phyloP scores from a whole-genome alignment of 2,113 vertebrate genomes.

The Prinia subflava region DNA sequence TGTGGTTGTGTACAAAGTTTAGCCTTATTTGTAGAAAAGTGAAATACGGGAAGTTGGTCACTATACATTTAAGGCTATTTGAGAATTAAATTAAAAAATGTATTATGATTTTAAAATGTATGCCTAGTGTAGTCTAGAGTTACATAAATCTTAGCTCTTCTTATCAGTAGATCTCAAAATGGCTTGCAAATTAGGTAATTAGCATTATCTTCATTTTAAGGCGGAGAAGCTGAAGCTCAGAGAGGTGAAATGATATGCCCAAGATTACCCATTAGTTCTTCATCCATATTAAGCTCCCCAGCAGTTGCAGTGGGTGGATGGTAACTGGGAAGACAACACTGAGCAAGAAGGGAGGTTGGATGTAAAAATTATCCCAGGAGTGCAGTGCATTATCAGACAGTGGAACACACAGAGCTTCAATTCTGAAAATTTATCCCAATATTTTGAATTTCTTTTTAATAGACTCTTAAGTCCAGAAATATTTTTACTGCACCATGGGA shows the following conservation, averaged over 20 bases:
- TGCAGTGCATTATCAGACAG: background rate
- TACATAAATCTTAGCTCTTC: background rate
- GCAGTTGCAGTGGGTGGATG: background rate
- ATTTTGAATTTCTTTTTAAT: background rate
- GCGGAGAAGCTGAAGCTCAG: background rate
- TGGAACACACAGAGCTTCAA: background rate
- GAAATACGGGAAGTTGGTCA: background rate
- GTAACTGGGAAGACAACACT: background rate
- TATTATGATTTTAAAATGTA: background rate
- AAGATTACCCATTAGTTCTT: background rate
- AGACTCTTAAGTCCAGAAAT: background rate
- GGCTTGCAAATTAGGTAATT: constrained; percentile 15
- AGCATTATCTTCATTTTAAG: background rate
- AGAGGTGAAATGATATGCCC: background rate
- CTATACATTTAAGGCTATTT: background rate
- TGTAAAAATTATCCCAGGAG: background rate
- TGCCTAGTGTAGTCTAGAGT: background rate
- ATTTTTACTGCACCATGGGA: background rate
- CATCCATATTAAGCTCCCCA: background rate
- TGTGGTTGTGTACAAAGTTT: background rate
- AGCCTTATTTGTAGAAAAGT: background rate
- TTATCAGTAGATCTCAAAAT: background rate
- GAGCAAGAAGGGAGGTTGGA: background rate
- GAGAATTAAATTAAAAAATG: background rate
- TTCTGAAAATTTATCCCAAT: background rate